Evolutionary conservation across 2,113 vertebrate species (phyloP).

Genomic region (Clarias batrachus): DNA sequence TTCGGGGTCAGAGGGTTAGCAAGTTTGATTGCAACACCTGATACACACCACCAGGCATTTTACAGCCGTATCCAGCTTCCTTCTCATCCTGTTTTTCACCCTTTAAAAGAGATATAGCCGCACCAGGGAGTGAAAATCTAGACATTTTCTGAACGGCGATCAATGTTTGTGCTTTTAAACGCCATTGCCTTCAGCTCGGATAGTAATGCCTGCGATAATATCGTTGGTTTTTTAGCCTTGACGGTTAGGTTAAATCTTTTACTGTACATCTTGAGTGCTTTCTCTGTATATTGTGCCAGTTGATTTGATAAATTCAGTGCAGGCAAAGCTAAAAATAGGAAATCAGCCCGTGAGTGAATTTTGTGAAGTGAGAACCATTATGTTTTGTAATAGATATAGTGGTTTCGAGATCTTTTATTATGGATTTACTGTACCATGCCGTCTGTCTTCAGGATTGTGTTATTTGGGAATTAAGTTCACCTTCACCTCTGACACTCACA

Average conservation of each 20-base stretch:
- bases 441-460: slow-evolving; percentile 67
- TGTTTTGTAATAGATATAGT: slow-evolving; percentile 56
- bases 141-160: slow-evolving; percentile 46
- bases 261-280: slow-evolving; percentile 43
- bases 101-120: slow-evolving; percentile 10
- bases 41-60: slow-evolving; percentile 55
- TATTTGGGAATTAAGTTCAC: slow-evolving; percentile 75
- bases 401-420: slow-evolving; percentile 47
- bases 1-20: slow-evolving; percentile 62
- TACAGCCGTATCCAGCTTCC: slow-evolving; percentile 33
- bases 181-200: slow-evolving; percentile 3
- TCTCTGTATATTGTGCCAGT: slow-evolving; percentile 19
- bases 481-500: slow-evolving; percentile 74
- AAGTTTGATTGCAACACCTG: slow-evolving; percentile 70
- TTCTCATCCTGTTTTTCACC: background rate
- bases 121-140: slow-evolving; percentile 12
- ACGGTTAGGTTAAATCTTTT: slow-evolving; percentile 28
- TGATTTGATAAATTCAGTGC: slow-evolving; percentile 53
- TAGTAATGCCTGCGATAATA: slow-evolving; percentile 32
- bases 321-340: slow-evolving; percentile 28
- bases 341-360: slow-evolving; percentile 47
- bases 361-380: slow-evolving; percentile 49
- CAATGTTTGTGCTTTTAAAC: slow-evolving; percentile 43
- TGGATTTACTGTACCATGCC: slow-evolving; percentile 48
- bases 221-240: slow-evolving; percentile 24